A percentile compares a stretch with the other conserved stretches of the same genome.
phyloP scores from a whole-genome alignment of 1,140 invertebrate genomes.

The Lepidurus arcticus region DNA sequence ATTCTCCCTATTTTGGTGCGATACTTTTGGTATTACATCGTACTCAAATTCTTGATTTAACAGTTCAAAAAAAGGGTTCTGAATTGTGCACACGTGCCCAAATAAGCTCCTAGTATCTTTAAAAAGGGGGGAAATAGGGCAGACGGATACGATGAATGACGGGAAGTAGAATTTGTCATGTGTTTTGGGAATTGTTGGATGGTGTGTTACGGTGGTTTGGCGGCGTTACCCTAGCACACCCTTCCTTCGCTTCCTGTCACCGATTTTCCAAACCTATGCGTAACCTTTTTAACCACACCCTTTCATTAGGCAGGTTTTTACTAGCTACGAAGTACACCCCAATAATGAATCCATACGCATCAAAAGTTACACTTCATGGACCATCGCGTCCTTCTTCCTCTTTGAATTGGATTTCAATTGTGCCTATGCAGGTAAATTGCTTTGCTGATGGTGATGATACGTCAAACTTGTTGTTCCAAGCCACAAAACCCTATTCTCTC shows the following conservation, averaged over 20 bases:
- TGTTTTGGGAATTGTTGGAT: background rate
- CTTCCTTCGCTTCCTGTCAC: slow-evolving; percentile 2
- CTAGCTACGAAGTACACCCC: background rate
- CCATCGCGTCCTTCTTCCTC: background rate
- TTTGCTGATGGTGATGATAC: background rate
- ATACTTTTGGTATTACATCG: background rate
- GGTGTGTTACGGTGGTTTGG: background rate
- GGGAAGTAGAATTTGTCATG: background rate
- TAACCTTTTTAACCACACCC: slow-evolving; percentile 5
- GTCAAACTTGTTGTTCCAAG: background rate
- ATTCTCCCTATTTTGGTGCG: background rate
- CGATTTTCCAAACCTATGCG: background rate
- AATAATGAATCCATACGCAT: background rate
- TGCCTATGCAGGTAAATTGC: background rate
- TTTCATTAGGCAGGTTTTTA: slow-evolving; percentile 1
- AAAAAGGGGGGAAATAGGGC: background rate
- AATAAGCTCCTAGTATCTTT: no score
- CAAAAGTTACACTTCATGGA: background rate
- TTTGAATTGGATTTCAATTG: background rate
- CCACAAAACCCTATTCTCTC: background rate
- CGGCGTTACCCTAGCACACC: background rate
- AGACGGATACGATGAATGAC: background rate
- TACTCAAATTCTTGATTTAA: background rate
- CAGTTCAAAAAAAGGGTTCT: no score
- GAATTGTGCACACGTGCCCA: no score